phyloP scores from a whole-genome alignment of 2,113 vertebrate genomes.

The Columbina picui region DNA sequence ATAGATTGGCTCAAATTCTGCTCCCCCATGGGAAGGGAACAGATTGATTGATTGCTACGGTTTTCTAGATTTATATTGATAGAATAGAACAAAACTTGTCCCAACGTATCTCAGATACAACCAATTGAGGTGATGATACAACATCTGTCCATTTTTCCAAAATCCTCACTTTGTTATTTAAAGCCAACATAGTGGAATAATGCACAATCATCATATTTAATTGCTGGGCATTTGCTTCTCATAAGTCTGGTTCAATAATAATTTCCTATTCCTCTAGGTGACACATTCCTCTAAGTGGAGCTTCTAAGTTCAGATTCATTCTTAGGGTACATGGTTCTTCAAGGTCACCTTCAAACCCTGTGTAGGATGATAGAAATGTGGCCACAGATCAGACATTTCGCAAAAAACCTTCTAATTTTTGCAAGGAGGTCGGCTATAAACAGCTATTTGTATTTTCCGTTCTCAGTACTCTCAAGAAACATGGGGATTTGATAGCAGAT shows the following conservation, averaged over 20 bases:
- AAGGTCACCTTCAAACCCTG: background rate
- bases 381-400: background rate
- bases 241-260: background rate
- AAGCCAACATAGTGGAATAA: background rate
- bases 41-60: background rate
- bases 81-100: background rate
- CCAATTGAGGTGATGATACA: background rate
- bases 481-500: conserved; percentile 17
- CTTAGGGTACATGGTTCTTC: background rate
- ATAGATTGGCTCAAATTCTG: background rate
- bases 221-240: background rate
- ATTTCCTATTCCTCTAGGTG: background rate
- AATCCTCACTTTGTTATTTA: background rate
- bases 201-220: background rate
- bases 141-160: background rate
- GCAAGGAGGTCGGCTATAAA: background rate
- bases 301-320: background rate
- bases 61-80: background rate
- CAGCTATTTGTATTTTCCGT: background rate
- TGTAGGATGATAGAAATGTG: background rate
- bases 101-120: background rate
- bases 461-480: background rate
- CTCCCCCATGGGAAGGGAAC: background rate
- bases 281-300: background rate
- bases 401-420: background rate